Percentiles rank a stretch among this genome's conserved stretches.
phyloP scores from a whole-genome alignment of 2,113 vertebrate genomes.

The Azemiops feae region DNA sequence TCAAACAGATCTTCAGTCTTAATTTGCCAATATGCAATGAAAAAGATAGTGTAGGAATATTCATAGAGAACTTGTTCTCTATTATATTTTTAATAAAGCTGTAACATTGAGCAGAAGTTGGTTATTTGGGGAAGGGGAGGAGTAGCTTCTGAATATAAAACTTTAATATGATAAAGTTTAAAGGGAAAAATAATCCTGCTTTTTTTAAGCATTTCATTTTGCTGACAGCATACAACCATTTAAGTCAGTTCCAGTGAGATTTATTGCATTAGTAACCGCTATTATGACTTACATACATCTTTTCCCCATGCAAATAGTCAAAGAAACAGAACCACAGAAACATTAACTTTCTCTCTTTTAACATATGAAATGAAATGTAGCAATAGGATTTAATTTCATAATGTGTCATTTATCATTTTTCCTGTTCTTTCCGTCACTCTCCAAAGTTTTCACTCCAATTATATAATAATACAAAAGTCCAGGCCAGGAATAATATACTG shows the following conservation, averaged over 20 bases:
- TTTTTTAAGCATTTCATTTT: slow-evolving; percentile 20
- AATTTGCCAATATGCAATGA: background rate
- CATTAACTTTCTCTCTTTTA: slow-evolving; percentile 8
- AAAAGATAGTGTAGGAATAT: background rate
- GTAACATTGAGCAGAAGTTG: slow-evolving; percentile 20
- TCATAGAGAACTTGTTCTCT: background rate
- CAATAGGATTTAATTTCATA: background rate
- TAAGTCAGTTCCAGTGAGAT: slow-evolving; percentile 23
- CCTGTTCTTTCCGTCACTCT: background rate
- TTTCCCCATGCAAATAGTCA: slow-evolving; percentile 28
- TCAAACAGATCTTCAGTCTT: background rate
- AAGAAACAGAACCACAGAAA: slow-evolving; percentile 31
- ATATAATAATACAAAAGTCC: background rate
- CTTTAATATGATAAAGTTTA: slow-evolving; percentile 2
- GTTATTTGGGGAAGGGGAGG: background rate
- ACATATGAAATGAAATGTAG: slow-evolving; percentile 27
- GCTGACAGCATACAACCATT: slow-evolving; percentile 29
- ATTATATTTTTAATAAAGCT: slow-evolving; percentile 29
- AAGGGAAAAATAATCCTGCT: slow-evolving; percentile 17
- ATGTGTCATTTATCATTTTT: slow-evolving; percentile 1
- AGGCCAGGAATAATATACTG: background rate
- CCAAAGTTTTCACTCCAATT: background rate
- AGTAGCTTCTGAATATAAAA: slow-evolving; percentile 2
- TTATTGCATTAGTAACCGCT: background rate
- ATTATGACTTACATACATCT: slow-evolving; percentile 27